Evolutionary conservation across 2,797 vertebrate species (phyloP).

Genomic region (Liparis tanakae): DNA sequence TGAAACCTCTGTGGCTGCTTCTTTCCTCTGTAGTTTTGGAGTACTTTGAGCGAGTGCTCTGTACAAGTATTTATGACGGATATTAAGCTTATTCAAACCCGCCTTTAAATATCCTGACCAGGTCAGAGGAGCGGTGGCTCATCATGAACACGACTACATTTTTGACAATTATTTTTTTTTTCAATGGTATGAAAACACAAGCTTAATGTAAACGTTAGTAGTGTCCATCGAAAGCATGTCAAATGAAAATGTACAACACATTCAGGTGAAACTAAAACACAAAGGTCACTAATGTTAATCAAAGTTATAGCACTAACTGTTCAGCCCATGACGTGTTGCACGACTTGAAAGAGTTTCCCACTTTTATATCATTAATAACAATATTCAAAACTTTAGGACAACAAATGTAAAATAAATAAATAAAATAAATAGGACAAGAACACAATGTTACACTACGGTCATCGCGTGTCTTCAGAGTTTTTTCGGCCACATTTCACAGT

Average conservation of each 20-base stretch:
- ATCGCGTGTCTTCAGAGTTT: not conserved
- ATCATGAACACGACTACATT: not conserved
- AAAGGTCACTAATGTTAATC: slow-evolving; percentile 1
- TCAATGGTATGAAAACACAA: not conserved
- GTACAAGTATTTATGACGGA: not conserved
- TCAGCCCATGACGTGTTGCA: slow-evolving; percentile 4
- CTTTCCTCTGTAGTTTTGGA: not conserved
- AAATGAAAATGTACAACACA: slow-evolving; percentile 18
- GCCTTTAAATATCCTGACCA: not conserved
- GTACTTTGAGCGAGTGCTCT: not conserved
- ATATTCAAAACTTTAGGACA: slow-evolving; percentile 4
- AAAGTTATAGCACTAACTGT: not conserved
- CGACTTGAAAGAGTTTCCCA: slow-evolving; percentile 11
- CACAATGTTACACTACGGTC: not conserved
- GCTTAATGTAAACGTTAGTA: not conserved
- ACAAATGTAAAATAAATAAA: not conserved
- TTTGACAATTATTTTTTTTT: not conserved
- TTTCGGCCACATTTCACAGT: not conserved
- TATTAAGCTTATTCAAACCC: not conserved
- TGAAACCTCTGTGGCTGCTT: not conserved
- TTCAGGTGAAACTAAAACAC: slow-evolving; percentile 33
- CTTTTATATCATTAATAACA: not conserved
- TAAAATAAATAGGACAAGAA: slow-evolving; percentile 2
- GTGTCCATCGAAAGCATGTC: slow-evolving; percentile 12
- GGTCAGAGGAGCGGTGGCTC: not conserved